Evolutionary conservation across 2,888 invertebrate genomes (phyloP).

Genomic region (Agrenia bidenticulata): DNA sequence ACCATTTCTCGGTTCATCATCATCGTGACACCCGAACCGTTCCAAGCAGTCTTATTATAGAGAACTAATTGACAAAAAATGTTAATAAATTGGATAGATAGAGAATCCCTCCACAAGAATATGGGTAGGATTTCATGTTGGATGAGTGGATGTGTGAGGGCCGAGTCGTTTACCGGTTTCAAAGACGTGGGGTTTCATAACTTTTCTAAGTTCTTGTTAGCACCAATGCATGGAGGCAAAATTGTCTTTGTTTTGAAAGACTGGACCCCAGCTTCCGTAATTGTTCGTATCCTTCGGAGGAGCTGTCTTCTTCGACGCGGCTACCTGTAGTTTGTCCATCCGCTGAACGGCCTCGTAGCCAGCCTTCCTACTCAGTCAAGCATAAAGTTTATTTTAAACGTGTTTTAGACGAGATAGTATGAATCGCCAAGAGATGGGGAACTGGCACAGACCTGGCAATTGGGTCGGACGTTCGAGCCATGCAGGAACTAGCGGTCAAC

Average conservation of each 20-base stretch:
- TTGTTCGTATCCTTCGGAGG: constrained; percentile 53
- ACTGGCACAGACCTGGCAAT: background rate
- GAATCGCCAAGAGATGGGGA: too few species aligned
- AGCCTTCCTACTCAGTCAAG: background rate
- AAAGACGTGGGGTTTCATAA: too few species aligned
- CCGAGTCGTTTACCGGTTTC: too few species aligned
- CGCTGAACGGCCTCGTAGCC: constrained; percentile 3
- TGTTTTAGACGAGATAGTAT: too few species aligned
- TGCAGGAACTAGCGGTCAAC: constrained; percentile 5
- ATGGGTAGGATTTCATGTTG: too few species aligned
- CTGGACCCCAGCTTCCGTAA: constrained; percentile 70
- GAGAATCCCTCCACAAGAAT: too few species aligned
- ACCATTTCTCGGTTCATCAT: background rate
- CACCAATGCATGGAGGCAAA: constrained; percentile 69
- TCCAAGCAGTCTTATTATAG: background rate
- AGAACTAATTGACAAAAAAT: constrained; percentile 1
- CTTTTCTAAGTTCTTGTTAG: constrained; percentile 30
- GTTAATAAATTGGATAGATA: too few species aligned
- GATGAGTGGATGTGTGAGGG: too few species aligned
- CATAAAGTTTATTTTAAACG: too few species aligned
- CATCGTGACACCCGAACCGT: background rate
- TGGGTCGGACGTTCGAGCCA: constrained; percentile 2
- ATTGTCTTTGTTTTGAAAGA: constrained; percentile 72
- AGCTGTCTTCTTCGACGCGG: constrained; percentile 7
- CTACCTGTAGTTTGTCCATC: background rate